Base-by-base conservation (phyloP, 2,888 invertebrate genomes). In the Pollenia griseotomentosa region DNA sequence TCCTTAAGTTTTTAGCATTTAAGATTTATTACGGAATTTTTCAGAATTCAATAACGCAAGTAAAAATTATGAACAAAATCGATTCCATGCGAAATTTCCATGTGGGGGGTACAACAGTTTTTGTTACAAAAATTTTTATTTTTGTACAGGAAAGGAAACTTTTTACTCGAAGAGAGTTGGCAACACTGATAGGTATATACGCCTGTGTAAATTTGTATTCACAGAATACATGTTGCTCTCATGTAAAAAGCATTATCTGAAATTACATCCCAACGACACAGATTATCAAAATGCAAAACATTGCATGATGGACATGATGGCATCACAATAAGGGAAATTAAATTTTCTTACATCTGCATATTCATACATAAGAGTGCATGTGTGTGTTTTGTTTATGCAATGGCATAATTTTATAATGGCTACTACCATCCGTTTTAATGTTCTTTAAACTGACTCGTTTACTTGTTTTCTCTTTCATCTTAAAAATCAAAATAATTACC, bases 211-310 rank as follows among this genome's bases (percentile, higher is more conserved):
- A 12, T 33, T 9, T 44, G 59, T 65, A 19, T 74, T 66, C 57
- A 65, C 14, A 57, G n/a, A 74, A 61, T 75, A 82, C 82, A 87
- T 85, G 81, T 79, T 82, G 81, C 77, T 82, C 85, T 78, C 48
- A 73, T 82, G 71, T 83, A 51, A 48, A 83, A 79, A 73, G 79
- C 79, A 83, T 88, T 85, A 88, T 88, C 88, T 88, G 79, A 85
- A 85, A 88, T 88, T 88, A 88, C 85, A 85, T 88, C 88, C 88
- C 88, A 88, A 88, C 79, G 88, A 82, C 83, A 88, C 83, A 85
- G 88, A 87, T 87, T 85, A 85, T 85, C 85, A 87, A 84, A 87
- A 84, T 87, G 84, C 82, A 87, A 79, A 87, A 87, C 84, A 84
- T 87, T 78, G 33, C 75, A 83, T 83, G 86, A 86, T 86, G 86